Percentiles rank a stretch among this genome's conserved stretches.
phyloP scores from a whole-genome alignment of 2,888 invertebrate species.

The Orthosia incerta region DNA sequence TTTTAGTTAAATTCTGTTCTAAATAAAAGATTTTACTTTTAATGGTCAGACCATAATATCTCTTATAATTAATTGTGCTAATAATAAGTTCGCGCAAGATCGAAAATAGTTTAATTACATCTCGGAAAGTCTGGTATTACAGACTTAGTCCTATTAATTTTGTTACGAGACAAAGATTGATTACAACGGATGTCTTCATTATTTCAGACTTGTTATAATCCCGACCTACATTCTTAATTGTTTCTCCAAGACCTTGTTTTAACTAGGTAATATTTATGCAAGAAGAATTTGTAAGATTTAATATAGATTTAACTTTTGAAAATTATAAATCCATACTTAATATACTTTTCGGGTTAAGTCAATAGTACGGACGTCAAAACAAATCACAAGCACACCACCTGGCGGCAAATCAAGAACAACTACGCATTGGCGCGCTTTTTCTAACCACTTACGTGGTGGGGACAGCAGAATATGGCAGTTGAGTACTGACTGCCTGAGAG shows the following conservation, averaged over 20 bases:
- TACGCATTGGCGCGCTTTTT: too few relatives aligned
- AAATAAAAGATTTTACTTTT: too few relatives aligned
- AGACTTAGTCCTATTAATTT: slow-evolving; percentile 57
- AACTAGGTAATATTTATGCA: slow-evolving; percentile 22
- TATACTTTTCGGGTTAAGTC: too few relatives aligned
- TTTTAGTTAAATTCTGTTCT: too few relatives aligned
- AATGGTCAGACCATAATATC: neutral
- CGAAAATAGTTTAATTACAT: slow-evolving; percentile 47
- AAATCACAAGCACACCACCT: too few relatives aligned
- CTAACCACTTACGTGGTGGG: too few relatives aligned
- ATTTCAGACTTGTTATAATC: slow-evolving; percentile 62
- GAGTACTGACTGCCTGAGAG: too few relatives aligned
- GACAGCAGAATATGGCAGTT: too few relatives aligned
- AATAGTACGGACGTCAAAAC: too few relatives aligned
- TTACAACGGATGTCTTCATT: slow-evolving; percentile 64
- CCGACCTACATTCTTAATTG: slow-evolving; percentile 46
- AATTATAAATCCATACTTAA: too few relatives aligned
- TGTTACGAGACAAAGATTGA: slow-evolving; percentile 70
- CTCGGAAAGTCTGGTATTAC: slow-evolving; percentile 26
- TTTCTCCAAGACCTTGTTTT: slow-evolving; percentile 32
- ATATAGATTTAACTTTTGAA: slow-evolving; percentile 6
- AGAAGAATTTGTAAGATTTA: slow-evolving; percentile 6
- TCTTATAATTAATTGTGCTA: slow-evolving; percentile 15
- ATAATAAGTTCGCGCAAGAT: neutral
- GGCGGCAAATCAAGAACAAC: too few relatives aligned